Percentiles rank a stretch among this genome's conserved stretches.
Conservation (phyloP, 2,113 vertebrate species). For the Pomatorhinus ruficollis region DNA sequence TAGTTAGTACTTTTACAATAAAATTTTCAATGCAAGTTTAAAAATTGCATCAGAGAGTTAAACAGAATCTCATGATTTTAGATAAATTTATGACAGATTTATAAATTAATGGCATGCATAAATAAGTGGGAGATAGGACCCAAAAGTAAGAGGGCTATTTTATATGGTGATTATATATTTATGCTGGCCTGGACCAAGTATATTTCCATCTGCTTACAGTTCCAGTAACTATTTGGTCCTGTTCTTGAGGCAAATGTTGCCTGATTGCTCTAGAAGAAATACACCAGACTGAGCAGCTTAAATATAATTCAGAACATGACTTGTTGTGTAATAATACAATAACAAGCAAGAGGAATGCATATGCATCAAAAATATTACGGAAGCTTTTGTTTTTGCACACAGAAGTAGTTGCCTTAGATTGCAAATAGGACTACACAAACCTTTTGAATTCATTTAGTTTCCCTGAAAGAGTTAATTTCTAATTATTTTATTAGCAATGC, state of each 20-base stretch:
- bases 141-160: not conserved
- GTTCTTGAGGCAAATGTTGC: not conserved
- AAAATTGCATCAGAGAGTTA: not conserved
- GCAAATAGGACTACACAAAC: not conserved
- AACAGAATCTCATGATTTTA: not conserved
- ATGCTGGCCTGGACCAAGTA: not conserved
- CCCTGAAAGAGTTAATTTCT: not conserved
- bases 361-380: not conserved
- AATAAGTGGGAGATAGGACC: not conserved
- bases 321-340: not conserved
- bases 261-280: not conserved
- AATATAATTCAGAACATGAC: not conserved
- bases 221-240: not conserved
- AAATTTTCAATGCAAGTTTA: not conserved
- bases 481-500: slow-evolving; percentile 49
- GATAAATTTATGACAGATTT: not conserved
- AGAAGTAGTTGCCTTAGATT: not conserved
- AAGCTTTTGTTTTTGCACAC: not conserved
- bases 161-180: not conserved
- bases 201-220: not conserved
- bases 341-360: not conserved
- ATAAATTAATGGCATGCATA: not conserved
- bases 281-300: not conserved
- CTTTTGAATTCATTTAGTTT: not conserved
- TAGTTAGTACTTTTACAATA: not conserved